Percentiles rank a stretch among this genome's conserved stretches.
These are phyloP conservation scores for Galeopterus variegatus DNA, from an alignment of 2,113 vertebrate genomes.

Conservation along the genomic window DNA sequence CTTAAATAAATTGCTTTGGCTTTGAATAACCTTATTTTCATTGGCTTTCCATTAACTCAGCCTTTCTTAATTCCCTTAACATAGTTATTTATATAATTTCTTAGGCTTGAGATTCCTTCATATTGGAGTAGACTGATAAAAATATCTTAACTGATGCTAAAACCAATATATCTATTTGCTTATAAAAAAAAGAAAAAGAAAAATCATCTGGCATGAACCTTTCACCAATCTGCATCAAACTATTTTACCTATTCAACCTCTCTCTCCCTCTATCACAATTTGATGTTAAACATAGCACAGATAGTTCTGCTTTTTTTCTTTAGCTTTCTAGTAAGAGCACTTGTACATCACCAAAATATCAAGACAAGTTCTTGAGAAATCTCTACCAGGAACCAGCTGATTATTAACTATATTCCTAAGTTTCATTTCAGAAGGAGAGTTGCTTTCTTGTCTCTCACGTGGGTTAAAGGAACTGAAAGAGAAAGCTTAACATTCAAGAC, in stretches of 20 bases:
- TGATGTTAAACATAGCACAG: neutral
- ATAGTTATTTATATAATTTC: constrained; percentile 63
- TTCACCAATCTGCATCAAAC: neutral
- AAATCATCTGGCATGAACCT: neutral
- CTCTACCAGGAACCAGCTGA: neutral
- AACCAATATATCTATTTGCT: neutral
- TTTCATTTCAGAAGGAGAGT: constrained; percentile 55
- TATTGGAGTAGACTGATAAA: constrained; percentile 37
- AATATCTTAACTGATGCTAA: constrained; percentile 2
- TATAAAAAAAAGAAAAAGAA: constrained; percentile 32
- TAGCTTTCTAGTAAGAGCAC: neutral
- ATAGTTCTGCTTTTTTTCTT: constrained; percentile 8
- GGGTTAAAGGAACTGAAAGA: constrained; percentile 44
- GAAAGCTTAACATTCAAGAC: neutral
- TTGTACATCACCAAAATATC: neutral
- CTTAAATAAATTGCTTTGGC: constrained; percentile 63
- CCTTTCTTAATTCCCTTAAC: constrained; percentile 23
- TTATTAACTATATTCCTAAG: neutral
- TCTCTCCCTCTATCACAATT: neutral
- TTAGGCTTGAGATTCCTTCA: constrained; percentile 61
- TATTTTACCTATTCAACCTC: neutral
- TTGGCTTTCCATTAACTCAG: constrained; percentile 49
- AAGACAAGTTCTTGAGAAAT: constrained; percentile 51
- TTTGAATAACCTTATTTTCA: constrained; percentile 67
- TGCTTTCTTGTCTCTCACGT: constrained; percentile 34